Evolutionary conservation across 2,888 invertebrate species (phyloP).

Genomic region (Theodoxus fluviatilis): DNA sequence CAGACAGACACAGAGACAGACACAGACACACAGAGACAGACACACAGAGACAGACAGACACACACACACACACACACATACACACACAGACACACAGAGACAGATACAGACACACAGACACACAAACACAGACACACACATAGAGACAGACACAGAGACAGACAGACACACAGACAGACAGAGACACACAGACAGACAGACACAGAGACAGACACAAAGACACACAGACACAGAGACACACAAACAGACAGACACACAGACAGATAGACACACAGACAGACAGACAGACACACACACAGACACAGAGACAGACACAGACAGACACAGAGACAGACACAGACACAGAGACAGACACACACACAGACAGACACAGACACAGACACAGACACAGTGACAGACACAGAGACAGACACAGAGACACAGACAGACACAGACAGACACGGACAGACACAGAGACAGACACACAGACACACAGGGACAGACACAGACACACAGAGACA

Average conservation of each 20-base stretch:
- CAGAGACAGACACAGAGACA: not conserved
- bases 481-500: too few species aligned
- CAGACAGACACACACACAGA: not conserved
- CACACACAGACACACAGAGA: not conserved
- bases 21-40: slow-evolving; percentile 1
- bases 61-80: not conserved
- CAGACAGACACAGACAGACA: not conserved
- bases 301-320: not conserved
- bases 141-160: slow-evolving; percentile 15
- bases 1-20: not conserved
- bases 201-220: slow-evolving; percentile 13
- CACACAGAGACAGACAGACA: slow-evolving; percentile 5
- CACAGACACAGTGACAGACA: too few species aligned
- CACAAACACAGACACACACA: not conserved
- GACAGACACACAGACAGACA: not conserved
- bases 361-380: not conserved
- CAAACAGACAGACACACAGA: slow-evolving; percentile 11
- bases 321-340: not conserved
- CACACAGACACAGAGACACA: not conserved
- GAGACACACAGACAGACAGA: not conserved
- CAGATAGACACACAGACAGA: slow-evolving; percentile 4
- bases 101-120: not conserved
- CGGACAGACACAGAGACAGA: not conserved
- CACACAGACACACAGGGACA: not conserved
- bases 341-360: not conserved